Conservation (phyloP, 2,113 vertebrate species). For the Macrotus californicus region DNA sequence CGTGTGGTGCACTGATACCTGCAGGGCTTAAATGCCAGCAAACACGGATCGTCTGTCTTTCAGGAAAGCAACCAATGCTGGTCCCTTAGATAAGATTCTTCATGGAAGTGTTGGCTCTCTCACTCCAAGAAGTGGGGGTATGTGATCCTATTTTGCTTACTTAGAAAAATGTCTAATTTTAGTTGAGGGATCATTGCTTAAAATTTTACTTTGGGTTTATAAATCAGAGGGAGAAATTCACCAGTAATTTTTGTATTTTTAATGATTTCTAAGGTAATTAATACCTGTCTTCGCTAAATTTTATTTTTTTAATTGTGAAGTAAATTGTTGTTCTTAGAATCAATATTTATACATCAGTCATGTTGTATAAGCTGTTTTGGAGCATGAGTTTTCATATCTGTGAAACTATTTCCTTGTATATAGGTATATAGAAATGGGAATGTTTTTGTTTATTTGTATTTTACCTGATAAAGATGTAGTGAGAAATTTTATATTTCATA, state of each 20-base stretch:
- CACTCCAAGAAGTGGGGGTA: conserved; percentile 93
- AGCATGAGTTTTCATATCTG: not conserved
- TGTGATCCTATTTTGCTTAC: conserved; percentile 32
- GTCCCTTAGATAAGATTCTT: conserved; percentile 93
- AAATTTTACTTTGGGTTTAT: conserved; percentile 7
- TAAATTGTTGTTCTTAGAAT: conserved; percentile 16
- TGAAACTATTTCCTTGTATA: not conserved
- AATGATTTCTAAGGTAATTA: conserved; percentile 34
- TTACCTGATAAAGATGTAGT: not conserved
- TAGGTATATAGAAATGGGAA: not conserved
- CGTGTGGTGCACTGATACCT: not conserved
- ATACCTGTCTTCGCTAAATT: not conserved
- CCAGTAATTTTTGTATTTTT: not conserved
- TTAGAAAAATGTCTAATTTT: conserved; percentile 41
- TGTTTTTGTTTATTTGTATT: conserved; percentile 31
- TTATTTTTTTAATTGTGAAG: not conserved
- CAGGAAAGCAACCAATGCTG: conserved; percentile 95
- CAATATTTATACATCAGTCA: not conserved
- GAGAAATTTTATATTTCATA: conserved; percentile 66
- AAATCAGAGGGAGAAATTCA: not conserved
- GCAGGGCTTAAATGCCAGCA: not conserved
- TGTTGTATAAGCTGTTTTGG: conserved; percentile 24
- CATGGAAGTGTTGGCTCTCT: conserved; percentile 94
- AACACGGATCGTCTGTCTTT: conserved; percentile 58
- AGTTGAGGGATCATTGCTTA: not conserved